A percentile compares a stretch with the other conserved stretches of the same genome.
Conservation (phyloP, 64 coral and sea anemone species). For the Acropora yongei region DNA sequence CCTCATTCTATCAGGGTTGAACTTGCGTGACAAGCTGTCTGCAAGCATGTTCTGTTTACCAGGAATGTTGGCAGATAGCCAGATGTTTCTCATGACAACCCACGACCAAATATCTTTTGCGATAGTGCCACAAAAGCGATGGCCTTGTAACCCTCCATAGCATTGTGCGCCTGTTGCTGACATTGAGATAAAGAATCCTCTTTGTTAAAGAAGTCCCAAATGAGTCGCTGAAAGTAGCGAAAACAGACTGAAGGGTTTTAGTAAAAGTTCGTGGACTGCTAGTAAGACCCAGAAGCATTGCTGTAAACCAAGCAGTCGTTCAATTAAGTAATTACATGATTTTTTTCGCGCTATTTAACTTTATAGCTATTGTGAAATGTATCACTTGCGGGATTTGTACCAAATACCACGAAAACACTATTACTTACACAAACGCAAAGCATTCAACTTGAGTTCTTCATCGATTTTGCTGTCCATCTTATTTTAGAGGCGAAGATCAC, state of each 20-base stretch:
- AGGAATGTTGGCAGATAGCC: constrained; percentile 46
- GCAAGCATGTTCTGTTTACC: constrained; percentile 1
- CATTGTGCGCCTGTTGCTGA: neutral
- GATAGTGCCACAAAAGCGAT: constrained; percentile 5
- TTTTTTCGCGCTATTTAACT: too few species aligned
- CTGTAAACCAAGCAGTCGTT: neutral
- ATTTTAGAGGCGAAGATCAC: too few species aligned
- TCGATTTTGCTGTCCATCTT: too few species aligned
- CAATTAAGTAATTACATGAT: too few species aligned
- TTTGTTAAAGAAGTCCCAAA: neutral
- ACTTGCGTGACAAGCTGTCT: constrained; percentile 28
- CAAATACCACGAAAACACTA: too few species aligned
- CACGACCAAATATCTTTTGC: constrained; percentile 27
- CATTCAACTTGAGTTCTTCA: too few species aligned
- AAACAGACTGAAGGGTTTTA: constrained; percentile 4
- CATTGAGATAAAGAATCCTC: too few species aligned
- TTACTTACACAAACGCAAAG: too few species aligned
- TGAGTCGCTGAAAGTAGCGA: neutral
- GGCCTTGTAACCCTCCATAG: constrained; percentile 39
- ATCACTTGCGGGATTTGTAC: too few species aligned
- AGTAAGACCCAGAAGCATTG: constrained; percentile 25
- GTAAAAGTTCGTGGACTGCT: constrained; percentile 45
- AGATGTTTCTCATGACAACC: constrained; percentile 19
- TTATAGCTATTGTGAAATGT: too few species aligned
- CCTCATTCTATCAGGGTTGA: constrained; percentile 22